A percentile compares a stretch with the other conserved stretches of the same genome.
Evolutionary conservation across 2,113 vertebrate species (phyloP).

Genomic region (Labeo catla): DNA sequence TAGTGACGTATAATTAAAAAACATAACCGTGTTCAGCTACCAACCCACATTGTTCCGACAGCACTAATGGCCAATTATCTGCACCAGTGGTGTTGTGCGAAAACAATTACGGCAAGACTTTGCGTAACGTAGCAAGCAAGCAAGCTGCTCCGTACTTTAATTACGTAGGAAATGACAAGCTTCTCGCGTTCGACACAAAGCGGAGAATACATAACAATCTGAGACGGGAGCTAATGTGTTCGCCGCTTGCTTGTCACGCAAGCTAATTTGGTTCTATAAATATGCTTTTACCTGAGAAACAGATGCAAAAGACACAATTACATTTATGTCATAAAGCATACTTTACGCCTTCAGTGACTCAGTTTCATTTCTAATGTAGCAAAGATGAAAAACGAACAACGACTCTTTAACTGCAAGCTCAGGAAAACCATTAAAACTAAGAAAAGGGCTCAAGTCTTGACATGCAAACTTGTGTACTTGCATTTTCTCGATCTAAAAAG

Average conservation of each 20-base stretch:
- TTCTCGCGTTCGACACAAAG: not conserved
- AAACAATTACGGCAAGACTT: constrained; percentile 68
- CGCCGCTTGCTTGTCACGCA: not conserved
- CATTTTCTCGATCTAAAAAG: not conserved
- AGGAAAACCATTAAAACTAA: too few species aligned
- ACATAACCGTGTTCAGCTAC: constrained; percentile 55
- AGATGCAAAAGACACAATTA: not conserved
- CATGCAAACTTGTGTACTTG: constrained; percentile 3
- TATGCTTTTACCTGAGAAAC: constrained; percentile 4
- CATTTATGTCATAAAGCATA: not conserved
- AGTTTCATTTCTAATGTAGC: not conserved
- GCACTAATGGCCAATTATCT: constrained; percentile 76
- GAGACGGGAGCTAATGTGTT: not conserved
- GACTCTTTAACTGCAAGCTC: too few species aligned
- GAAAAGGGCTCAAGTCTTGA: not conserved
- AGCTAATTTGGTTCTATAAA: not conserved
- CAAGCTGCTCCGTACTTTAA: constrained; percentile 34
- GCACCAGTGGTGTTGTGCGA: constrained; percentile 63
- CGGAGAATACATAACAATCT: not conserved
- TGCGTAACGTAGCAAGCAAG: constrained; percentile 35
- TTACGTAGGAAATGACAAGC: constrained; percentile 33
- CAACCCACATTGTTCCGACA: constrained; percentile 71
- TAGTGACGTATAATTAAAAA: constrained; percentile 74
- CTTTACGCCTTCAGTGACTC: too few species aligned
- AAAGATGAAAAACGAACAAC: not conserved